These are phyloP conservation scores for Radopholus similis DNA, from an alignment of 1,140 invertebrate genomes.

Conservation along the genomic window DNA sequence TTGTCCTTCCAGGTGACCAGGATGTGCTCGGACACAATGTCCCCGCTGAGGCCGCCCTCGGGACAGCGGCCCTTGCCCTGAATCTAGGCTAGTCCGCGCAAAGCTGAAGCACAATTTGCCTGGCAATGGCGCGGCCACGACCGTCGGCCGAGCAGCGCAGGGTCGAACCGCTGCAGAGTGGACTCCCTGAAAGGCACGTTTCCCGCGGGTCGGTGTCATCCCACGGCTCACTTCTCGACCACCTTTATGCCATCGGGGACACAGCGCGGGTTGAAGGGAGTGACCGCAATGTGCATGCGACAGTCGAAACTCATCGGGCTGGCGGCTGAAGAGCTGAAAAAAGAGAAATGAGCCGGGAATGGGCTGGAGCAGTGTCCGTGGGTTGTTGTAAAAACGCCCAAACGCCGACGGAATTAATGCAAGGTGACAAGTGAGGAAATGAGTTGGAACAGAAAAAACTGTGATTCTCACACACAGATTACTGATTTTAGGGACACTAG, in stretches of 20 bases:
- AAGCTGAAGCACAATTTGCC: too few relatives aligned
- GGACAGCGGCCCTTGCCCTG: constrained; percentile 3
- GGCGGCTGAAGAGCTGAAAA: too few relatives aligned
- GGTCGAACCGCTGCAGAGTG: constrained; percentile 1
- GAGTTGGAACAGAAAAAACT: too few relatives aligned
- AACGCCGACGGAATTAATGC: too few relatives aligned
- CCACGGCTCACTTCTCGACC: background rate
- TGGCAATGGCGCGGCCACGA: constrained; percentile 10
- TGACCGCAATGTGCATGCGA: constrained; percentile 14
- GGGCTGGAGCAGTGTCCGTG: too few relatives aligned
- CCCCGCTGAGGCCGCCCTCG: constrained; percentile 21
- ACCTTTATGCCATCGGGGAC: constrained; percentile 4
- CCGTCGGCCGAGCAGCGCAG: background rate
- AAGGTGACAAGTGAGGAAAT: too few relatives aligned
- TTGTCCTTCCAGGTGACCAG: constrained; percentile 23
- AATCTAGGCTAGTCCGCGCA: too few relatives aligned
- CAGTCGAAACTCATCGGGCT: constrained; percentile 20
- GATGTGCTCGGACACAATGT: constrained; percentile 29
- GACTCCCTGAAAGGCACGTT: background rate
- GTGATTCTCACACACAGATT: too few relatives aligned
- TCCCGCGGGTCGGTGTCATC: background rate
- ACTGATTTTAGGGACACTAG: too few relatives aligned
- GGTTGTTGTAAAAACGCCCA: too few relatives aligned
- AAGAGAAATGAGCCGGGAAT: too few relatives aligned
- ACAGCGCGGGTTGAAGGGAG: constrained; percentile 1